Base-by-base conservation (phyloP, 2,888 invertebrate species). In the Athalia cordata region DNA sequence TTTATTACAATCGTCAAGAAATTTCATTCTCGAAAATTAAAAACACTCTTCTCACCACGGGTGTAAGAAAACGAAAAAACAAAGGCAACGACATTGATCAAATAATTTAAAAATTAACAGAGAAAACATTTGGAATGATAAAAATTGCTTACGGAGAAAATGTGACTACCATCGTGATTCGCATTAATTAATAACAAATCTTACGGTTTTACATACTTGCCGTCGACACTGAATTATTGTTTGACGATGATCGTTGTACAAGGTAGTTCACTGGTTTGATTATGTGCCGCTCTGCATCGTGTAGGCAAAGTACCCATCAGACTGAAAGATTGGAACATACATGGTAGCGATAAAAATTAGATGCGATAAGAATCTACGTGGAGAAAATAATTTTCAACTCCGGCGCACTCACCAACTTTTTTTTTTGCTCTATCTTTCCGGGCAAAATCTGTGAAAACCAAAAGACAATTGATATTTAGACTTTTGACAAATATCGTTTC, bases 361-460 rank as follows among this genome's bases (percentile, higher is more conserved):
- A 29, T 29, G 29, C 29, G 29, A 1, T 29, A 2, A 29, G 29
- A 29, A 29, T 29, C 29, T 29, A 29, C 29, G 29, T 29, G 1
- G 29, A 29, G 29, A 29, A 29, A 29, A 29, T 29, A 29, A 50
- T 15, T 67, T 67, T 50, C n/a, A 49, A 11, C 66, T 45, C 49
- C 9, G 45, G 9, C n/a, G 50, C 15, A 75, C 75, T 62, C 64
- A 75, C 75, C 75, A 75, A 75, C 29, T 75, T 61, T 64, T 49
- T 75, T 75, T 47, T 75, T 75, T 62, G 62, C 11, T 75, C 75
- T 75, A 29, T 75, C 75, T 52, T 62, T 62, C 29, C 75, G 64
- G 29, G 45, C 50, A 57, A 62, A 62, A 29, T 75, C 75, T 75
- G 62, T 11, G 62, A 64, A 4, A 5, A 72, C 9, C 43, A 2